These are phyloP conservation scores for Drosophila watanabei DNA, from an alignment of 1,140 invertebrate genomes.

Conservation along the genomic window DNA sequence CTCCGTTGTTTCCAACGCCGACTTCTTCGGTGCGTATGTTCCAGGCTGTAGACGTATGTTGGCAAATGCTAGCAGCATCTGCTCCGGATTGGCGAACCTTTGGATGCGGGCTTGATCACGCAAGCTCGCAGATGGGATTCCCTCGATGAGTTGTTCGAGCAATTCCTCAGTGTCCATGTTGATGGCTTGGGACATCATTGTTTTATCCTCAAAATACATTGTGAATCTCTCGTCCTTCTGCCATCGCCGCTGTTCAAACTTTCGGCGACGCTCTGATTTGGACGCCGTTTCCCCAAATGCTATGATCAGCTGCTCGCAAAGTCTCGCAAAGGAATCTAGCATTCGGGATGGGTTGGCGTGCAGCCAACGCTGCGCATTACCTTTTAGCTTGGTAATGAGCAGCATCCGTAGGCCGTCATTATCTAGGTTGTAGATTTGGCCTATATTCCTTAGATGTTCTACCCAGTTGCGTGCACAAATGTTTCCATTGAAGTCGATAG, in stretches of 20 bases:
- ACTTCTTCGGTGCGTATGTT: too few relatives aligned
- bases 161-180: neutral
- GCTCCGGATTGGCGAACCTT: neutral
- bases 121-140: neutral
- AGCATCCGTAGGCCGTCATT: neutral
- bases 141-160: neutral
- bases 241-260: neutral
- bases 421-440: neutral
- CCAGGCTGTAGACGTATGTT: too few relatives aligned
- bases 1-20: too few relatives aligned
- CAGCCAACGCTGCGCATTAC: neutral
- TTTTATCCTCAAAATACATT: neutral
- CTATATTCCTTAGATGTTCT: too few relatives aligned
- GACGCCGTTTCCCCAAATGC: too few relatives aligned
- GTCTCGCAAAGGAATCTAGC: neutral
- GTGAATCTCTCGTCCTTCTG: neutral
- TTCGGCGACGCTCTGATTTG: neutral
- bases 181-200: slow-evolving; percentile 1
- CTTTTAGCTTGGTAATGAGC: neutral
- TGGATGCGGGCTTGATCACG: too few relatives aligned
- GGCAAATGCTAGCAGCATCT: too few relatives aligned
- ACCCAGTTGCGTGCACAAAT: too few relatives aligned
- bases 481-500: too few relatives aligned
- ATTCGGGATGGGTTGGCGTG: neutral
- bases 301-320: too few relatives aligned